Evolutionary conservation across 2,113 vertebrate genomes (phyloP).

Genomic region (Silurus asotus): DNA sequence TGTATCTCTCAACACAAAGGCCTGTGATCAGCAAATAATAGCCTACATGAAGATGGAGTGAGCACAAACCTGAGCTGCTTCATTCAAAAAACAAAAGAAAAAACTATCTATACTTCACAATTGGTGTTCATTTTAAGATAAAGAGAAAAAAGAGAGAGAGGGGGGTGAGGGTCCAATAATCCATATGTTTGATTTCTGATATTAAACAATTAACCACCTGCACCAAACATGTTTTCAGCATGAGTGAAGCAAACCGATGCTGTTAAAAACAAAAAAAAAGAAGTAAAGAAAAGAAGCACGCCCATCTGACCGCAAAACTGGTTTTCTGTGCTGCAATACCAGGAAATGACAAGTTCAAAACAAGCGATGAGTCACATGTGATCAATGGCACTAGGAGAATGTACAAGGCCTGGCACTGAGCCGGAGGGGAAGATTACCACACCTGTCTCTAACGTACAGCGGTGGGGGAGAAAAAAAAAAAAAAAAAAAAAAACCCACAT

Average conservation of each 20-base stretch:
- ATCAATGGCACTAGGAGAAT: conserved; percentile 37
- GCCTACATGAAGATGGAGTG: neutral
- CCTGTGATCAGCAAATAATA: conserved; percentile 44
- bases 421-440: conserved; percentile 43
- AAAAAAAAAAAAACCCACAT: conserved; percentile 17
- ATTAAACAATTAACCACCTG: neutral
- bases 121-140: neutral
- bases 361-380: conserved; percentile 38
- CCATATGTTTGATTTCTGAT: neutral
- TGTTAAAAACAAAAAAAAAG: conserved; percentile 3
- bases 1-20: conserved; percentile 56
- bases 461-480: conserved; percentile 23
- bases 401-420: conserved; percentile 23
- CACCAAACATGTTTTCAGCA: conserved; percentile 11
- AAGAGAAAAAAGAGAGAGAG: neutral
- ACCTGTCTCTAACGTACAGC: conserved; percentile 38
- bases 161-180: no score
- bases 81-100: neutral
- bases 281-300: neutral
- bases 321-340: conserved; percentile 50
- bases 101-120: neutral
- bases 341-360: conserved; percentile 55
- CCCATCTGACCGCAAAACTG: conserved; percentile 44
- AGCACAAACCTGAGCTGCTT: conserved; percentile 12
- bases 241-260: conserved; percentile 32